Evolutionary conservation across 2,797 vertebrate genomes (phyloP).

Genomic region (Neosalanx taihuensis): DNA sequence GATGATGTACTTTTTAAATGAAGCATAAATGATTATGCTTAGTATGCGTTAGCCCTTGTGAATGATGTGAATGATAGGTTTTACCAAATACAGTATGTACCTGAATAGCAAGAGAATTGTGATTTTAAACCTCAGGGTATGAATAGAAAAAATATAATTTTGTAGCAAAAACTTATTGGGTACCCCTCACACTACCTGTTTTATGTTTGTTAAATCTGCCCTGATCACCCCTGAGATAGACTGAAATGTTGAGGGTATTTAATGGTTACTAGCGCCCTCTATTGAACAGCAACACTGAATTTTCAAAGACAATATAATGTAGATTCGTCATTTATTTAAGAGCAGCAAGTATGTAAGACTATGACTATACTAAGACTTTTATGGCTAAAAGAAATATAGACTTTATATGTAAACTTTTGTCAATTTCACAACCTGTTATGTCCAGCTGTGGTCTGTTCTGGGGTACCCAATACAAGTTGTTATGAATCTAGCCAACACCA

Average conservation of each 20-base stretch:
- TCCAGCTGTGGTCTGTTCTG: slow-evolving; percentile 27
- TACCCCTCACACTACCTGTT: slow-evolving; percentile 39
- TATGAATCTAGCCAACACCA: slow-evolving; percentile 37
- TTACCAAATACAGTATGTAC: slow-evolving; percentile 62
- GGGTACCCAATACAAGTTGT: slow-evolving; percentile 32
- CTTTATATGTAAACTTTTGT: background rate
- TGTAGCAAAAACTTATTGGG: slow-evolving; percentile 71
- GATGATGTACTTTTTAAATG: slow-evolving; percentile 39
- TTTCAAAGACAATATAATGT: background rate
- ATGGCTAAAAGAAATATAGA: background rate
- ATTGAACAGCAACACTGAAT: background rate
- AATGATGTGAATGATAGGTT: slow-evolving; percentile 49
- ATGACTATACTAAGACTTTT: background rate
- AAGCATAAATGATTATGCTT: slow-evolving; percentile 49
- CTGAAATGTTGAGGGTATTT: slow-evolving; percentile 18
- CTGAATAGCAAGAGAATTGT: slow-evolving; percentile 48
- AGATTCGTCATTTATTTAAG: background rate
- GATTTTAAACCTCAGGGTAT: slow-evolving; percentile 78
- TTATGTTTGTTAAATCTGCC: background rate
- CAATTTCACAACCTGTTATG: background rate
- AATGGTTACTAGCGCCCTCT: slow-evolving; percentile 6
- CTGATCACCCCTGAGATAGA: slow-evolving; percentile 8
- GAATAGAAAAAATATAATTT: slow-evolving; percentile 65
- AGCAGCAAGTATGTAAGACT: background rate
- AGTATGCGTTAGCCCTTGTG: slow-evolving; percentile 30